phyloP scores from a whole-genome alignment of 2,888 invertebrate species.

The Omphaloscelis lunosa region DNA sequence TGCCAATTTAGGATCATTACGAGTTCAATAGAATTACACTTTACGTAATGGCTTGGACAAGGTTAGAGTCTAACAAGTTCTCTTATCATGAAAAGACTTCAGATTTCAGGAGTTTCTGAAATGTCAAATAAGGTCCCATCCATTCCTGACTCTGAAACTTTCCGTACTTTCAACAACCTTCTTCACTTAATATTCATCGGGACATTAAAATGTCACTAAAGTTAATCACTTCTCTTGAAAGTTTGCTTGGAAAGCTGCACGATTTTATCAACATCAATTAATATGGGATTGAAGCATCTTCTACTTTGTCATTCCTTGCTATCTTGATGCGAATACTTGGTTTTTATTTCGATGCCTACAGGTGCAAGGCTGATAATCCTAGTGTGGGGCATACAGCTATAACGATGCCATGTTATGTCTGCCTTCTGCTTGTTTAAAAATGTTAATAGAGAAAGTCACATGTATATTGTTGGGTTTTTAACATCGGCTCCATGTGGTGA shows the following conservation, averaged over 20 bases:
- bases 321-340: constrained; percentile 73
- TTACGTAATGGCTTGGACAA: constrained; percentile 68
- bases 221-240: constrained; percentile 30
- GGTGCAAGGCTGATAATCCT: constrained; percentile 80
- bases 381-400: constrained; percentile 76
- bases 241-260: constrained; percentile 44
- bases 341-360: constrained; percentile 76
- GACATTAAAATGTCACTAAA: constrained; percentile 40
- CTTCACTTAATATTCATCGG: constrained; percentile 31
- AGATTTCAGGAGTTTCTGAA: not conserved
- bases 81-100: not conserved
- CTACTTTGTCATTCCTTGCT: constrained; percentile 51
- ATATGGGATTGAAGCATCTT: constrained; percentile 47
- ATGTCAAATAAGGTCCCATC: constrained; percentile 1
- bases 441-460: constrained; percentile 77
- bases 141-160: constrained; percentile 11
- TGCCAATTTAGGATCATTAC: constrained; percentile 81
- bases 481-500: constrained; percentile 78
- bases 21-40: constrained; percentile 75
- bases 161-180: constrained; percentile 8
- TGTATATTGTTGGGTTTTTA: constrained; percentile 77
- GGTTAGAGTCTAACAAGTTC: constrained; percentile 55
- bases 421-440: constrained; percentile 66
- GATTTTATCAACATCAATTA: constrained; percentile 54
- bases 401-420: constrained; percentile 77